These are phyloP conservation scores for Rhingia campestris DNA, from an alignment of 2,888 invertebrate species.

Conservation along the genomic window DNA sequence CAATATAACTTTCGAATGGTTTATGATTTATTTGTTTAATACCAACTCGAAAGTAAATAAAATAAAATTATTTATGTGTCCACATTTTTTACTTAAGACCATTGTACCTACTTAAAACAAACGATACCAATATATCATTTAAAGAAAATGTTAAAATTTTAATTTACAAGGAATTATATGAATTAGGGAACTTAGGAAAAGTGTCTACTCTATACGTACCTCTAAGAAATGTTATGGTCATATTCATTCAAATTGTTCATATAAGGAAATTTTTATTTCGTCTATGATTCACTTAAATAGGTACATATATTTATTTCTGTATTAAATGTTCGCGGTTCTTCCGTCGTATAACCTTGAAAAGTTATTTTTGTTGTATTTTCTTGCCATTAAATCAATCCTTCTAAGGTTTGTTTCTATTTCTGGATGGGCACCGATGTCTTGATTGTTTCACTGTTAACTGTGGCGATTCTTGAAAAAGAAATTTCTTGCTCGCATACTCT, in stretches of 20 bases:
- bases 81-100: too few relatives aligned
- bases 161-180: too few relatives aligned
- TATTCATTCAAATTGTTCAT: conserved; percentile 17
- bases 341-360: conserved; percentile 48
- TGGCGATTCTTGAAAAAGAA: conserved; percentile 30
- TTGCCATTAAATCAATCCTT: conserved; percentile 79
- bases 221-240: not conserved
- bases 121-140: too few relatives aligned
- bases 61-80: too few relatives aligned
- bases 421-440: conserved; percentile 73
- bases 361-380: conserved; percentile 55
- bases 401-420: conserved; percentile 83
- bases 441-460: conserved; percentile 61
- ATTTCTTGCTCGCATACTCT: conserved; percentile 12
- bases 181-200: too few relatives aligned
- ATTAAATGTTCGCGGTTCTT: conserved; percentile 20
- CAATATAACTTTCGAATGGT: too few relatives aligned
- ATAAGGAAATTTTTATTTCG: not conserved
- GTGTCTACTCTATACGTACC: too few relatives aligned
- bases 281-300: conserved; percentile 4
- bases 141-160: too few relatives aligned
- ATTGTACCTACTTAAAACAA: too few relatives aligned
- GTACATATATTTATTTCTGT: not conserved
- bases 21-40: too few relatives aligned
- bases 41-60: too few relatives aligned